Evolutionary conservation across 2,888 invertebrate genomes (phyloP).

Genomic region (Drosophila macrothrix): DNA sequence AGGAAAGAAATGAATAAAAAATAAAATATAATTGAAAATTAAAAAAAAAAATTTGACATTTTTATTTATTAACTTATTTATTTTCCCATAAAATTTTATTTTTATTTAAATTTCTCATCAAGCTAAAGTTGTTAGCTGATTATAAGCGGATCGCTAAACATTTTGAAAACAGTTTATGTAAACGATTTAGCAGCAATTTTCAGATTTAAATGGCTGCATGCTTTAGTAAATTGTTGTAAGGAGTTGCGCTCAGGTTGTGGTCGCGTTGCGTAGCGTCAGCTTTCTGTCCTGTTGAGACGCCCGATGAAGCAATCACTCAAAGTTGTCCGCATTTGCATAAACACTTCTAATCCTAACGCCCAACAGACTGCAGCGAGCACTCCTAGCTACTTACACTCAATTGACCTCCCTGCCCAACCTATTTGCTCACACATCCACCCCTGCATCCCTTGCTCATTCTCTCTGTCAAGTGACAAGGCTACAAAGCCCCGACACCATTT

Average conservation of each 20-base stretch:
- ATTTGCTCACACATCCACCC: not conserved
- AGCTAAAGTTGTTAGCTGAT: not conserved
- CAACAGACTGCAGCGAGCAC: slow-evolving; percentile 60
- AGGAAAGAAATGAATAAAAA: not conserved
- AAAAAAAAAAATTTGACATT: not conserved
- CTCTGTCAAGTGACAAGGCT: slow-evolving; percentile 51
- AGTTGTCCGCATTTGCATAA: slow-evolving; percentile 76
- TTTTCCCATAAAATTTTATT: not conserved
- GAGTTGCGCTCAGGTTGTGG: slow-evolving; percentile 20
- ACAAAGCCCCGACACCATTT: slow-evolving; percentile 38
- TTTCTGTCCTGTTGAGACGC: slow-evolving; percentile 32
- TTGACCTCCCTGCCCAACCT: slow-evolving; percentile 39
- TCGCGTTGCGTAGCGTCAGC: slow-evolving; percentile 20
- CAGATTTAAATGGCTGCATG: slow-evolving; percentile 46
- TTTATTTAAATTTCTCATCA: not conserved
- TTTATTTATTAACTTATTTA: not conserved
- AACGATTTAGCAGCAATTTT: slow-evolving; percentile 52
- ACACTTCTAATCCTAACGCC: slow-evolving; percentile 76
- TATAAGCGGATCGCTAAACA: not conserved
- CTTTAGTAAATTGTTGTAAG: not conserved
- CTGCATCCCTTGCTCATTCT: slow-evolving; percentile 6
- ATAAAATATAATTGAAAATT: not conserved
- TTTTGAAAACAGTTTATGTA: slow-evolving; percentile 23
- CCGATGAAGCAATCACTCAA: slow-evolving; percentile 65
- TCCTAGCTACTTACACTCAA: slow-evolving; percentile 71